phyloP scores from a whole-genome alignment of 2,113 vertebrate species.

The Percopsis transmontana region DNA sequence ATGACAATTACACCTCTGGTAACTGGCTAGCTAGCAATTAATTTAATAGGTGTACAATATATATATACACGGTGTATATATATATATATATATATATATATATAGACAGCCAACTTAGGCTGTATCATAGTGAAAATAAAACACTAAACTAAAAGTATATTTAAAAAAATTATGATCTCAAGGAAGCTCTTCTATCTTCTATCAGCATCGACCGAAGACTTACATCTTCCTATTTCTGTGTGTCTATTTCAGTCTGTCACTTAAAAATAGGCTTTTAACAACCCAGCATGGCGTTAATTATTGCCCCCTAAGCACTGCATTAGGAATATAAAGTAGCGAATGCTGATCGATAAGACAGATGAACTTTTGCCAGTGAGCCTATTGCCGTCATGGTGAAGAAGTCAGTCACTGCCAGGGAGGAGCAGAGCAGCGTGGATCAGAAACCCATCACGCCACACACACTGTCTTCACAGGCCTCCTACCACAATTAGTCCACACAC shows the following conservation, averaged over 20 bases:
- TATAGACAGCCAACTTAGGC: too few relatives aligned
- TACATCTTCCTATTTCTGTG: conserved; percentile 74
- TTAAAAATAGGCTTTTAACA: conserved; percentile 83
- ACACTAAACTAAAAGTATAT: too few relatives aligned
- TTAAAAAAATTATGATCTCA: too few relatives aligned
- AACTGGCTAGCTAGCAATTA: too few relatives aligned
- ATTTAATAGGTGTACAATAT: too few relatives aligned
- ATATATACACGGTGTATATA: too few relatives aligned
- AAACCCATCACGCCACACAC: conserved; percentile 49
- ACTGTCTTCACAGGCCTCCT: conserved; percentile 55
- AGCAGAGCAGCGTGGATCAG: conserved; percentile 53
- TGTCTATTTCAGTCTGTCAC: conserved; percentile 81
- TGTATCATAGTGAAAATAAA: too few relatives aligned
- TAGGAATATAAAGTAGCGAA: conserved; percentile 78
- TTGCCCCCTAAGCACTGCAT: conserved; percentile 70
- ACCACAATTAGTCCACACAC: conserved; percentile 66
- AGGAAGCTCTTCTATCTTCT: background rate
- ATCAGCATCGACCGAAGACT: conserved; percentile 58
- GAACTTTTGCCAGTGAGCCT: conserved; percentile 64
- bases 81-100: too few relatives aligned
- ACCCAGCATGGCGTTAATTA: conserved; percentile 75
- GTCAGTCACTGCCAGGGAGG: conserved; percentile 71
- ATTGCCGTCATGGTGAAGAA: conserved; percentile 47
- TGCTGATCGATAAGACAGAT: conserved; percentile 74
- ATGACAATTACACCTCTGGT: too few relatives aligned